phyloP scores from a whole-genome alignment of 2,888 invertebrate species.

The Campoletis raptor region DNA sequence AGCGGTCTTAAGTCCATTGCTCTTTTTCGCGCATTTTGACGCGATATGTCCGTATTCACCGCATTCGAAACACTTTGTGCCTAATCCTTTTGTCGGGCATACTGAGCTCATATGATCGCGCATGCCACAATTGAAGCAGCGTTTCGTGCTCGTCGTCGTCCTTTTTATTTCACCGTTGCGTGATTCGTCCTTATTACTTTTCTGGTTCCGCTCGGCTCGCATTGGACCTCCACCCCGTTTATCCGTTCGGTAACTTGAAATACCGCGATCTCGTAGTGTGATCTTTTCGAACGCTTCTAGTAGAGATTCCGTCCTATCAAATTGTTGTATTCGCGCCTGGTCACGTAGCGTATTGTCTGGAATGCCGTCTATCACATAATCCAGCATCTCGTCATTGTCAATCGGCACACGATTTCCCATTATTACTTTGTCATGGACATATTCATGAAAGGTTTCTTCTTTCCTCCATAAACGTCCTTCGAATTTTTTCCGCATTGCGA shows the following conservation, averaged over 20 bases:
- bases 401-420: slow-evolving; percentile 55
- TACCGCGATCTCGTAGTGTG: slow-evolving; percentile 1
- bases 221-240: slow-evolving; percentile 11
- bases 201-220: background rate
- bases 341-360: slow-evolving; percentile 46
- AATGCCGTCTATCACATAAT: too few relatives aligned
- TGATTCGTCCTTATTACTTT: slow-evolving; percentile 8
- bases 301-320: slow-evolving; percentile 41
- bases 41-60: background rate
- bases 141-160: slow-evolving; percentile 7
- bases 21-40: background rate
- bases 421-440: slow-evolving; percentile 30
- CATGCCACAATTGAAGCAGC: slow-evolving; percentile 50
- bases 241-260: background rate
- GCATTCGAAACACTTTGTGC: slow-evolving; percentile 57
- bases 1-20: background rate
- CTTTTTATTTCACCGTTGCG: slow-evolving; percentile 8
- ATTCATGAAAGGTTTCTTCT: slow-evolving; percentile 56
- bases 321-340: slow-evolving; percentile 43
- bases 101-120: slow-evolving; percentile 35
- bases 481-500: slow-evolving; percentile 42
- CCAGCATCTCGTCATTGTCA: background rate
- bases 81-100: slow-evolving; percentile 46
- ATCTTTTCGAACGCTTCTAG: slow-evolving; percentile 30
- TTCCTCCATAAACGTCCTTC: slow-evolving; percentile 47